phyloP scores from a whole-genome alignment of 2,888 invertebrate species.

The Pollenia griseotomentosa region DNA sequence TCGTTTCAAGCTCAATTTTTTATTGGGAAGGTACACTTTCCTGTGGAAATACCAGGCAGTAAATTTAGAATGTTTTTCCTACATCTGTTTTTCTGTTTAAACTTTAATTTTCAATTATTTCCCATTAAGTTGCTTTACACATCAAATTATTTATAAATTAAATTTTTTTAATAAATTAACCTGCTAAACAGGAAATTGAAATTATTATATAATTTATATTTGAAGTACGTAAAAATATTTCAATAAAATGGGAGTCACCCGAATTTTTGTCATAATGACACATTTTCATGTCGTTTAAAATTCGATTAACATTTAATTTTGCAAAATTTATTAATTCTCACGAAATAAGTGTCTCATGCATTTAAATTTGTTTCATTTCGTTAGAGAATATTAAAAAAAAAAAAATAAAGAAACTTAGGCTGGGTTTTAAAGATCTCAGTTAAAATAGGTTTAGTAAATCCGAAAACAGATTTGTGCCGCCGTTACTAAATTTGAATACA shows the following conservation, averaged over 20 bases:
- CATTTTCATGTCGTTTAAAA: background rate
- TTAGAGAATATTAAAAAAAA: background rate
- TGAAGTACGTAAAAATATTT: background rate
- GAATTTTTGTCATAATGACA: background rate
- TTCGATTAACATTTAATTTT: background rate
- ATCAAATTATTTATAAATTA: background rate
- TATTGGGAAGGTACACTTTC: too few species aligned
- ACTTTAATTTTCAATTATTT: too few species aligned
- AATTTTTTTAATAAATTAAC: background rate
- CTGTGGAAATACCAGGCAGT: too few species aligned
- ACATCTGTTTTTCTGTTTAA: too few species aligned
- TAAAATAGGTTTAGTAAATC: too few species aligned
- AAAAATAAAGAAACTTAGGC: background rate
- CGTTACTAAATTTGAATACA: too few species aligned
- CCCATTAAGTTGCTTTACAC: too few species aligned
- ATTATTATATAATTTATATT: background rate
- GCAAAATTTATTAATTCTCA: background rate
- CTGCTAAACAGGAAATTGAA: slow-evolving; percentile 3
- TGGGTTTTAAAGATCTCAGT: too few species aligned
- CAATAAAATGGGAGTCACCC: background rate
- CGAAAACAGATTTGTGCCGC: too few species aligned
- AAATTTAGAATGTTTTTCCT: too few species aligned
- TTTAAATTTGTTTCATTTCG: background rate
- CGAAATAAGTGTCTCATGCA: slow-evolving; percentile 3
- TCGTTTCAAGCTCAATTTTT: too few species aligned